phyloP scores from a whole-genome alignment of 2,113 vertebrate species.

The Gavialis gangeticus region DNA sequence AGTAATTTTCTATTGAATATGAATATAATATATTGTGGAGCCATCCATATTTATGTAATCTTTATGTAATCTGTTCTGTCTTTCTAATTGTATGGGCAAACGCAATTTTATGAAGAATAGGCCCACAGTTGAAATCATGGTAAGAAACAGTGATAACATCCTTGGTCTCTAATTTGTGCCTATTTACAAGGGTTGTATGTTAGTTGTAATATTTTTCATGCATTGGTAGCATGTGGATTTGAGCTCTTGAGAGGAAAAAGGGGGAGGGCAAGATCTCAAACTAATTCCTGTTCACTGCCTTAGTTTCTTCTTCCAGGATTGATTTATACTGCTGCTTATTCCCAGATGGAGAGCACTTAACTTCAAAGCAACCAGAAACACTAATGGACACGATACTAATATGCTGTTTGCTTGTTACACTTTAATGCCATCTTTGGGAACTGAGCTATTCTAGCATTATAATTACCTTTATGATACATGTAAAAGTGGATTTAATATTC shows the following conservation, averaged over 20 bases:
- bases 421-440: conserved; percentile 52
- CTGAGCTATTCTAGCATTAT: conserved; percentile 65
- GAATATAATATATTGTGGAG: not conserved
- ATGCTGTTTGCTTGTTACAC: conserved; percentile 56
- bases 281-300: not conserved
- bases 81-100: not conserved
- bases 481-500: conserved; percentile 78
- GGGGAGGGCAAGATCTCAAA: not conserved
- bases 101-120: not conserved
- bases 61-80: not conserved
- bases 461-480: conserved; percentile 69
- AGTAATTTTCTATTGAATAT: not conserved
- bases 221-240: not conserved
- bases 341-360: conserved; percentile 52
- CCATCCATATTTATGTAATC: not conserved
- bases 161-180: not conserved
- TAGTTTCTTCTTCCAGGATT: not conserved
- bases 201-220: not conserved
- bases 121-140: not conserved
- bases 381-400: conserved; percentile 10
- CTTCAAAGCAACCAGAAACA: conserved; percentile 25
- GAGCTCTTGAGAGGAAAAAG: not conserved
- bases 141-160: not conserved
- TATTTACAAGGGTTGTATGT: not conserved
- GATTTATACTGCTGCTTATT: not conserved